Conservation (phyloP, 92 coral and sea anemone species). For the Epizoanthus stellaris region DNA sequence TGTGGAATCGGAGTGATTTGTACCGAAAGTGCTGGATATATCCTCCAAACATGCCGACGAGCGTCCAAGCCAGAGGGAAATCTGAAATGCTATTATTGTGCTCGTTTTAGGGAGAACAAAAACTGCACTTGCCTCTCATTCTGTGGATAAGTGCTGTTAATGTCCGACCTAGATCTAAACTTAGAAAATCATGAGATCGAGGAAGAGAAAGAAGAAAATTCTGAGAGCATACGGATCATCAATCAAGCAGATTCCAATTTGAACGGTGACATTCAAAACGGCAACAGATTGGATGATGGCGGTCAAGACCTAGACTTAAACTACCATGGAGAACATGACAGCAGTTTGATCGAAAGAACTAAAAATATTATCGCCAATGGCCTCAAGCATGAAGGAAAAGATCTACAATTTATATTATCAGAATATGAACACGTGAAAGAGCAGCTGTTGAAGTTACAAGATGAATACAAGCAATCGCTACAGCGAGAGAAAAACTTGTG, state of each 20-base stretch:
- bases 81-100: slow-evolving; percentile 14
- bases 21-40: slow-evolving; percentile 24
- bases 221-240: background rate
- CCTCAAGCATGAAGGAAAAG: slow-evolving; percentile 70
- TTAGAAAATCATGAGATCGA: slow-evolving; percentile 36
- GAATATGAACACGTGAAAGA: slow-evolving; percentile 77
- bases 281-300: slow-evolving; percentile 19
- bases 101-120: slow-evolving; percentile 13
- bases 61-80: slow-evolving; percentile 7
- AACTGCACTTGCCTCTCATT: background rate
- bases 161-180: slow-evolving; percentile 32
- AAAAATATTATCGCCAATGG: slow-evolving; percentile 53
- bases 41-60: slow-evolving; percentile 29
- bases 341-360: slow-evolving; percentile 22
- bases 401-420: slow-evolving; percentile 61
- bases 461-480: slow-evolving; percentile 72
- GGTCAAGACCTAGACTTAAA: background rate
- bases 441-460: slow-evolving; percentile 76
- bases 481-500: slow-evolving; percentile 82
- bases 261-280: slow-evolving; percentile 35
- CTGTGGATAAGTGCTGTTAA: slow-evolving; percentile 29
- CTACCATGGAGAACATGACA: background rate
- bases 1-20: background rate
- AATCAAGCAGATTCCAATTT: background rate
- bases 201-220: slow-evolving; percentile 18